Percentiles rank a stretch among this genome's conserved stretches.
Evolutionary conservation across 2,888 invertebrate genomes (phyloP).

Genomic region (Himalopsyche kuldschensis): DNA sequence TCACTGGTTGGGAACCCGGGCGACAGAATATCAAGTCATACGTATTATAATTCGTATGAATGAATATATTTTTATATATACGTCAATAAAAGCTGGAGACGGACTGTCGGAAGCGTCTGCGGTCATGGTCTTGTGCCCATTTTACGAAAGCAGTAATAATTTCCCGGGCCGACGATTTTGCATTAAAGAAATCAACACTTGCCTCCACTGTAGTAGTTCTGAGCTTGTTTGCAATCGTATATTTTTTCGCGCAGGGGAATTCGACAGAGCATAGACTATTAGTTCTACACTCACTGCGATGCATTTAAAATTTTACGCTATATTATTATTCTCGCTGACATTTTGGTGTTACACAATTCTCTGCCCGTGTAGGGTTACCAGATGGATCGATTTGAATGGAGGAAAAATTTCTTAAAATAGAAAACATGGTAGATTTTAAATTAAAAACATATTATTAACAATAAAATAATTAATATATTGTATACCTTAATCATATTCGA

Average conservation of each 20-base stretch:
- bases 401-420: no score
- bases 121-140: slow-evolving; percentile 6
- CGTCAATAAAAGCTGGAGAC: neutral
- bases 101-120: neutral
- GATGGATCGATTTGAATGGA: no score
- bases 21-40: no score
- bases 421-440: no score
- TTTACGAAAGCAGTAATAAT: slow-evolving; percentile 11
- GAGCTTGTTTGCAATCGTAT: neutral
- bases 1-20: no score
- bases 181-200: neutral
- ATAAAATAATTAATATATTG: no score
- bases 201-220: neutral
- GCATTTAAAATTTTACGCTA: neutral
- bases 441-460: no score
- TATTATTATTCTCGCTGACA: neutral
- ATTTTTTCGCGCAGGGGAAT: neutral
- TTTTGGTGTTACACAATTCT: neutral
- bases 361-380: no score
- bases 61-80: neutral
- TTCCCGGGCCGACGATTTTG: neutral
- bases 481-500: no score
- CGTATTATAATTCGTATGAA: no score
- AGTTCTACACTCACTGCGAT: neutral
- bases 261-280: neutral